Base-by-base conservation (phyloP, 2,888 invertebrate species). In the Cheilosia scutellata region DNA sequence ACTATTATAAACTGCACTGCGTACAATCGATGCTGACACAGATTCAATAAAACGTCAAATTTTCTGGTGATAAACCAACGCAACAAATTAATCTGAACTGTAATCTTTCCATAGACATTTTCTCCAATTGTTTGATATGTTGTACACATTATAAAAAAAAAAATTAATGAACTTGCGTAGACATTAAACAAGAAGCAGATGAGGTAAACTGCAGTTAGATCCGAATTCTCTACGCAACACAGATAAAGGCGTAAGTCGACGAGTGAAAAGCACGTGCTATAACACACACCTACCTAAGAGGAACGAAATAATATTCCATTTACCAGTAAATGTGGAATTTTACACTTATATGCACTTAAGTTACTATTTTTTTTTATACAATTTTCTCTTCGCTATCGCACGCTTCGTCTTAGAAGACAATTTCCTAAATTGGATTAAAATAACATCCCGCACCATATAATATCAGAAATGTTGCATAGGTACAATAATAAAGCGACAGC, bases 201-300 rank as follows among this genome's bases (percentile, higher is more conserved):
- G 20, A 37, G 40, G 25, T 33, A 27, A 72, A 70, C 62, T 78
- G 63, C 77, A 63, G 77, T 78, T 78, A 78, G 55, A 78, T 62
- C 77, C 57, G 77, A 78, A 77, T 70, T 70, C 58, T 77, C 53
- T 44, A 70, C 70, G 68, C 68, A 51, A 63, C 62, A 31, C 31
- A 29, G 20, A 68, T 31, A 29, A 20, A 60, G 60, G 20, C 51
- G 49, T 33, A 62, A 77, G 25, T 37, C 31, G 27, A 2, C n/a
- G 2, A 40, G 68, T 68, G 76, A 76, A 77, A 77, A 77, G 70
- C 77, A 78, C 77, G 77, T 78, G 70, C 77, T 44, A 49, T 37
- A 76, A 55, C 76, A 70, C 62, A 70, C 76, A 70, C 70, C 70
- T 47, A 57, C 63, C 70, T 53, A 77, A 62, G 53, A 70, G 20